Percentiles rank a stretch among this genome's conserved stretches.
Conservation (phyloP, 2,797 vertebrate species). For the Neolamprologus multifasciatus region DNA sequence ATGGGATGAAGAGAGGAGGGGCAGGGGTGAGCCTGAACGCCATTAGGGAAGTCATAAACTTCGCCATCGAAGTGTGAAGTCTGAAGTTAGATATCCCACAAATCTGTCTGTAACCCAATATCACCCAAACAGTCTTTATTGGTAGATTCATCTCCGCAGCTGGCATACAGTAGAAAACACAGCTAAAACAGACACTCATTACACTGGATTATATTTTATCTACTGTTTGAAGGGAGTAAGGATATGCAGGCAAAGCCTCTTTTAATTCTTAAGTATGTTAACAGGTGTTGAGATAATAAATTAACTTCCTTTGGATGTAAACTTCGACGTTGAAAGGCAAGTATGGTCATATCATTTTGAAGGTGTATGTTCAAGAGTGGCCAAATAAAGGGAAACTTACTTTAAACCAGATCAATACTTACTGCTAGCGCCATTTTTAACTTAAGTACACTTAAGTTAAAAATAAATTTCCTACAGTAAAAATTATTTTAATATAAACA, state of each 20-base stretch:
- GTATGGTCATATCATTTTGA: background rate
- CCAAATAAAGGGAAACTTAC: background rate
- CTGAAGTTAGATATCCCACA: slow-evolving; percentile 29
- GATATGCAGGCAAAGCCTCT: slow-evolving; percentile 10
- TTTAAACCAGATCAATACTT: background rate
- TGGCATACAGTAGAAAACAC: slow-evolving; percentile 10
- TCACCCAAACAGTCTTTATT: slow-evolving; percentile 6
- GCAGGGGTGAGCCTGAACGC: slow-evolving; percentile 4
- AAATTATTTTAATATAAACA: background rate
- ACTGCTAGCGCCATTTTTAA: background rate
- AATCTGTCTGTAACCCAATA: slow-evolving; percentile 26
- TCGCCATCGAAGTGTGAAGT: slow-evolving; percentile 55
- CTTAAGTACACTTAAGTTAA: background rate
- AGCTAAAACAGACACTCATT: background rate
- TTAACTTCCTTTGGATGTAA: background rate
- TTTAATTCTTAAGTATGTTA: slow-evolving; percentile 34
- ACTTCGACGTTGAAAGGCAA: background rate
- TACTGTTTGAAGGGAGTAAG: background rate
- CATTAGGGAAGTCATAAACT: slow-evolving; percentile 65
- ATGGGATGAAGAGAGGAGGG: slow-evolving; percentile 33
- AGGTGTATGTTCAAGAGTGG: background rate
- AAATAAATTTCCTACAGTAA: background rate
- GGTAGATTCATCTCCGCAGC: background rate
- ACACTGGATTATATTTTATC: background rate
- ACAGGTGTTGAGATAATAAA: slow-evolving; percentile 47